Percentiles rank a stretch among this genome's conserved stretches.
Evolutionary conservation across 1,140 invertebrate species (phyloP).

Genomic region (Ceratitis capitata): DNA sequence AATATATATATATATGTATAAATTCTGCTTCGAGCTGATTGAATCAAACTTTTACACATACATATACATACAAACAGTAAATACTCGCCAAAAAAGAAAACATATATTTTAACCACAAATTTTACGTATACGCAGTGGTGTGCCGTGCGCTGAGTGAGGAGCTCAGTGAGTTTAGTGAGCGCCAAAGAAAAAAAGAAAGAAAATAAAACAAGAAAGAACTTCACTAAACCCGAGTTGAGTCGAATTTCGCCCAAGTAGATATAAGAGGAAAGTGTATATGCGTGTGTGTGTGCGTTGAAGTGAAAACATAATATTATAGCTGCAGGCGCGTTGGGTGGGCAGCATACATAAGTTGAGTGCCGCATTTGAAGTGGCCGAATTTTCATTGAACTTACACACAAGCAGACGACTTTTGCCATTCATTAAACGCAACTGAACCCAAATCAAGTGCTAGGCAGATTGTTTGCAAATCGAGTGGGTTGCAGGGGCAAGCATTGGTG

Average conservation of each 20-base stretch:
- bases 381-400: background rate
- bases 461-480: background rate
- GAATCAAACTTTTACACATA: slow-evolving; percentile 14
- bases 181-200: background rate
- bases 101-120: slow-evolving; percentile 19
- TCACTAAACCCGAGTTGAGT: too few species aligned
- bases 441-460: background rate
- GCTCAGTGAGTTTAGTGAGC: background rate
- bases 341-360: background rate
- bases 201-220: too few species aligned
- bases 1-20: background rate
- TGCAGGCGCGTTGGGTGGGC: background rate
- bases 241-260: background rate
- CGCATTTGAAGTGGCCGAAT: background rate
- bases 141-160: background rate
- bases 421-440: background rate
- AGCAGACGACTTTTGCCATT: background rate
- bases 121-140: slow-evolving; percentile 30
- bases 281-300: background rate
- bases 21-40: background rate
- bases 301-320: background rate
- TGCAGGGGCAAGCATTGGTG: background rate
- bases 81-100: background rate
- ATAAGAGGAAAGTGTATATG: background rate
- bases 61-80: too few species aligned